Evolutionary conservation across 2,797 vertebrate genomes (phyloP).

Genomic region (Sebastes dallii): DNA sequence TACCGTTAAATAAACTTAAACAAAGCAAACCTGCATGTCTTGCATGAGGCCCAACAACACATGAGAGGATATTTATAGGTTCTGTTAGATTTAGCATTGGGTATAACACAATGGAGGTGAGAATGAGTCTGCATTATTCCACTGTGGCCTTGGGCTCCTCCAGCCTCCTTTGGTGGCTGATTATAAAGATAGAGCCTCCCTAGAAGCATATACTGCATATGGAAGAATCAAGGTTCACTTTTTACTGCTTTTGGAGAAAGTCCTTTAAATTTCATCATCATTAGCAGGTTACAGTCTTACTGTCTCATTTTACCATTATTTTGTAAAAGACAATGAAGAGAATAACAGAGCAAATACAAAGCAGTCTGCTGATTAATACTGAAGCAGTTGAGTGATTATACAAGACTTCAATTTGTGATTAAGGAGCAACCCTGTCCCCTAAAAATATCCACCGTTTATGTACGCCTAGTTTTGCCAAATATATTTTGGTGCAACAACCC

Average conservation of each 20-base stretch:
- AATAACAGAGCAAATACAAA: neutral
- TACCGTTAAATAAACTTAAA: no score
- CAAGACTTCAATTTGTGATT: neutral
- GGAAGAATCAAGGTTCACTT: neutral
- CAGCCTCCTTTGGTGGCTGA: neutral
- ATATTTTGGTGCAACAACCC: neutral
- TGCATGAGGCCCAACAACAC: neutral
- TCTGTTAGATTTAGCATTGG: neutral
- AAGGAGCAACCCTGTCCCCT: neutral
- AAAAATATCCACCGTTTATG: neutral
- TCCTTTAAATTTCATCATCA: neutral
- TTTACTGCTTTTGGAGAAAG: neutral
- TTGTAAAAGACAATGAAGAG: neutral
- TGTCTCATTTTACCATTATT: neutral
- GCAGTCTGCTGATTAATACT: neutral
- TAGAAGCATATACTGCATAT: neutral
- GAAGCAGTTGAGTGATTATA: neutral
- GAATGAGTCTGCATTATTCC: neutral
- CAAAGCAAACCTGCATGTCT: no score
- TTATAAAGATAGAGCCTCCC: neutral
- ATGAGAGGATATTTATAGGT: neutral
- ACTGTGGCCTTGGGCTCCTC: neutral
- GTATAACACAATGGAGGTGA: neutral
- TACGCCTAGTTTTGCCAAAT: neutral
- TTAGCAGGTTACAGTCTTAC: neutral